Evolutionary conservation across 1,140 invertebrate species (phyloP).

Genomic region (Cotesia glomerata): DNA sequence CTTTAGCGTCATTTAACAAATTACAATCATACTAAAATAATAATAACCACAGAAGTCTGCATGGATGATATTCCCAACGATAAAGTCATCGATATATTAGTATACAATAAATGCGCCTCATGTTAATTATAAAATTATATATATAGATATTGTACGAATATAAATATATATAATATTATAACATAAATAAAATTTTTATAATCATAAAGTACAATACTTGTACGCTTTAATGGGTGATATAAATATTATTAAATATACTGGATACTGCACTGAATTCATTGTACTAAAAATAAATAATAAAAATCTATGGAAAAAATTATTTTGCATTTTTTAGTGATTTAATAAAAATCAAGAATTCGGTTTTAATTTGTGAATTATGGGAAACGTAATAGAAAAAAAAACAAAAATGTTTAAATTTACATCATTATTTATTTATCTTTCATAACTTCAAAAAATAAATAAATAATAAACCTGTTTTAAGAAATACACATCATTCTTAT

Average conservation of each 20-base stretch:
- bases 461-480: too few relatives aligned
- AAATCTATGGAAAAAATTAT: too few relatives aligned
- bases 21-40: neutral
- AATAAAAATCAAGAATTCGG: too few relatives aligned
- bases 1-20: neutral
- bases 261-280: constrained; percentile 18
- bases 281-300: too few relatives aligned
- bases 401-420: too few relatives aligned
- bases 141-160: too few relatives aligned
- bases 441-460: too few relatives aligned
- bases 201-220: constrained; percentile 27
- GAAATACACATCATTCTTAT: constrained; percentile 39
- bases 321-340: too few relatives aligned
- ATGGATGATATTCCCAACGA: neutral
- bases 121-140: constrained; percentile 18
- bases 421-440: too few relatives aligned
- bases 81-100: neutral
- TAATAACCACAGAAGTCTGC: constrained; percentile 5
- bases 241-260: constrained; percentile 11
- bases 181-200: constrained; percentile 19
- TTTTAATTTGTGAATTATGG: too few relatives aligned
- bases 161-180: neutral
- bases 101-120: constrained; percentile 23
- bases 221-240: constrained; percentile 27
- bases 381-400: too few relatives aligned